Percentiles rank a stretch among this genome's conserved stretches.
Evolutionary conservation across 2,113 vertebrate species (phyloP).

Genomic region (Aegithalos caudatus): DNA sequence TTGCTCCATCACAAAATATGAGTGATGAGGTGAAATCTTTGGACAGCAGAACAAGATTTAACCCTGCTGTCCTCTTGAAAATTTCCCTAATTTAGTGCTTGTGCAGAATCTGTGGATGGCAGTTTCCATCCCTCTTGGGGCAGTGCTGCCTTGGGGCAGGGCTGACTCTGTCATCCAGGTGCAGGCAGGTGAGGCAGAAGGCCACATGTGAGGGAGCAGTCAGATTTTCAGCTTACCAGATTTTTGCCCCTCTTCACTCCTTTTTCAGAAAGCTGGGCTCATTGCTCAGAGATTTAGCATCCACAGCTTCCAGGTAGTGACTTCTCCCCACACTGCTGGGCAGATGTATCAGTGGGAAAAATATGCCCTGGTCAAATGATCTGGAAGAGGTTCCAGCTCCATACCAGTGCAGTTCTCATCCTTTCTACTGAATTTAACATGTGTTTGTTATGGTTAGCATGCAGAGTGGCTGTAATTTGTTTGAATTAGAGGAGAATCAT

Average conservation of each 20-base stretch:
- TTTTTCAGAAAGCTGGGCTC: not conserved
- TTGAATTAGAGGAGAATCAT: not conserved
- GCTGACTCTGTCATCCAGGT: not conserved
- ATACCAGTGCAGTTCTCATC: not conserved
- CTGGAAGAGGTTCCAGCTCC: not conserved
- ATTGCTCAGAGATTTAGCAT: not conserved
- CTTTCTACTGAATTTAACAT: conserved; percentile 21
- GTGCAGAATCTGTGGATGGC: not conserved
- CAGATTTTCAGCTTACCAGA: not conserved
- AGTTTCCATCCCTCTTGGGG: not conserved
- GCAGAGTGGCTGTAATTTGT: not conserved
- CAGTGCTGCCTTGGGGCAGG: accelerated
- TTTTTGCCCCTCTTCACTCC: not conserved
- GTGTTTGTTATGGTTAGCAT: not conserved
- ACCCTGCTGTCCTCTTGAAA: not conserved
- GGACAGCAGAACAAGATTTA: not conserved
- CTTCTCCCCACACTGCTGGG: not conserved
- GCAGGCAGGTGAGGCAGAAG: not conserved
- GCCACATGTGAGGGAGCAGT: not conserved
- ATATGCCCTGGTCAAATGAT: not conserved
- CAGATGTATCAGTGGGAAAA: not conserved
- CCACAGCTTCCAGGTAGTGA: not conserved
- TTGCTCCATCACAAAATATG: accelerated
- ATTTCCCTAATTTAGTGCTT: not conserved
- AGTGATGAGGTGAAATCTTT: not conserved